Evolutionary conservation across 2,113 vertebrate species (phyloP).

Genomic region (Clarias gariepinus): DNA sequence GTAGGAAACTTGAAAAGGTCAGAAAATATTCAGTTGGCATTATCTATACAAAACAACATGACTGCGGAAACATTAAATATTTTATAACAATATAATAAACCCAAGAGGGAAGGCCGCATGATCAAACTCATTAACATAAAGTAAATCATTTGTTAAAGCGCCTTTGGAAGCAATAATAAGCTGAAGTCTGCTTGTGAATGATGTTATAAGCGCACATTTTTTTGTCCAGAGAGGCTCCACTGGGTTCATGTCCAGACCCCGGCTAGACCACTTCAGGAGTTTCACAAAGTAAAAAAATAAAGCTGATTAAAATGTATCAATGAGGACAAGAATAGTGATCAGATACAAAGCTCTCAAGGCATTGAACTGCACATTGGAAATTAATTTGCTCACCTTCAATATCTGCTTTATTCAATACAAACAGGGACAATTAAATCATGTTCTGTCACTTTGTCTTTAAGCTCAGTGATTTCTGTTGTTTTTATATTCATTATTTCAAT

Average conservation of each 20-base stretch:
- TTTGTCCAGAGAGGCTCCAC: no score
- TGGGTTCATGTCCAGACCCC: no score
- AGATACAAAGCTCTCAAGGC: background rate
- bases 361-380: background rate
- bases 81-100: background rate
- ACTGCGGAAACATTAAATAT: background rate
- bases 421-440: background rate
- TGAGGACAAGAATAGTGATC: background rate
- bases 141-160: no score
- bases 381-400: background rate
- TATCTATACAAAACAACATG: background rate
- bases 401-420: background rate
- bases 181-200: no score
- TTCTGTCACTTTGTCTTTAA: background rate
- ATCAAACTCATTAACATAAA: background rate
- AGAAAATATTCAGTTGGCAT: no score
- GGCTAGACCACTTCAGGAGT: no score
- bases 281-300: background rate
- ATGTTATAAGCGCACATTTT: no score
- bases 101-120: background rate
- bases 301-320: background rate
- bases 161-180: no score
- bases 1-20: no score
- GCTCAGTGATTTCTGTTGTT: background rate
- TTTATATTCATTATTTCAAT: background rate